Percentiles rank a stretch among this genome's conserved stretches.
Evolutionary conservation across 2,113 vertebrate species (phyloP).

Genomic region (Crypturellus undulatus): DNA sequence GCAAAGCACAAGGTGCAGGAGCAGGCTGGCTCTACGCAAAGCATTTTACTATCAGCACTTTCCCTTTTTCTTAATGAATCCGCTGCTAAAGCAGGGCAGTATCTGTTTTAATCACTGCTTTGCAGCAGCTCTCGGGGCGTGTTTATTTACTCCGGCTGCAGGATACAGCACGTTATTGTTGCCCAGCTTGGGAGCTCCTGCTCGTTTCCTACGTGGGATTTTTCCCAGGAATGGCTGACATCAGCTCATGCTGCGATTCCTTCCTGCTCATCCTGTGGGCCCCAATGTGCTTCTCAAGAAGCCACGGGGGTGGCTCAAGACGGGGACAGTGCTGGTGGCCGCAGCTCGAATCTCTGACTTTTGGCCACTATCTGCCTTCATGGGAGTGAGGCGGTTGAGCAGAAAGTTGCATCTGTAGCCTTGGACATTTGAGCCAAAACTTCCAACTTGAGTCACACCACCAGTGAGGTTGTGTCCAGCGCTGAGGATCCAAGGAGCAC

Average conservation of each 20-base stretch:
- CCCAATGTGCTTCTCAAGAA: background rate
- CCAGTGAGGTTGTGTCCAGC: background rate
- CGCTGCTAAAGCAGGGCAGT: background rate
- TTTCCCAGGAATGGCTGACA: background rate
- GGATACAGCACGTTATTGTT: background rate
- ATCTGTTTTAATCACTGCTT: background rate
- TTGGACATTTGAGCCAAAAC: fast-evolving
- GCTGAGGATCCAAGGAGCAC: background rate
- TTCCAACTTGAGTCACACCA: background rate
- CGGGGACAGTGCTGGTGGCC: background rate
- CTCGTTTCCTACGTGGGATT: background rate
- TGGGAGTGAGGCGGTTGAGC: fast-evolving
- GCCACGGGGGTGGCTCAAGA: fast-evolving
- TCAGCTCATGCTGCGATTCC: fast-evolving
- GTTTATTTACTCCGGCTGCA: background rate
- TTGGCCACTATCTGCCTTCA: background rate
- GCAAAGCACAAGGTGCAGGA: background rate
- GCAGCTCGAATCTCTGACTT: background rate
- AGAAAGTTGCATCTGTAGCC: background rate
- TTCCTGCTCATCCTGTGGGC: background rate
- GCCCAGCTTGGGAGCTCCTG: background rate
- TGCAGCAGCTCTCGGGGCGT: background rate
- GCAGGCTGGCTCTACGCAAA: background rate
- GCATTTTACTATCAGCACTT: background rate
- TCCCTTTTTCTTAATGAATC: background rate